A percentile compares a stretch with the other conserved stretches of the same genome.
Evolutionary conservation across 2,113 vertebrate species (phyloP).

Genomic region (Heloderma charlesbogerti): DNA sequence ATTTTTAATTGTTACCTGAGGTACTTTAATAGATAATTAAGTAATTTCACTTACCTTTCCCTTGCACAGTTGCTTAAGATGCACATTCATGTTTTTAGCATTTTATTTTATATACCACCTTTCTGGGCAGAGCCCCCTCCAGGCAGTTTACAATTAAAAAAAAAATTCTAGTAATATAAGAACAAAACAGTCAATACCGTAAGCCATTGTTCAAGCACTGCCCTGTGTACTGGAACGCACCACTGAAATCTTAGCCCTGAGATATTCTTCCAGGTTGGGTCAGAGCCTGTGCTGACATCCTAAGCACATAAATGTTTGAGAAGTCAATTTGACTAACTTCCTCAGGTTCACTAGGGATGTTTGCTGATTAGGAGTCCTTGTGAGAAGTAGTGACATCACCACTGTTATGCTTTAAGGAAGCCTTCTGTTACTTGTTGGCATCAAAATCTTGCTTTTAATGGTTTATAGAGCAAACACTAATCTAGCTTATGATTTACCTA

Average conservation of each 20-base stretch:
- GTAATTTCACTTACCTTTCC: no score
- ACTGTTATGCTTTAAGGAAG: neutral
- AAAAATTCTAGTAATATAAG: no score
- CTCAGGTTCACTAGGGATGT: neutral
- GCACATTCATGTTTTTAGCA: neutral
- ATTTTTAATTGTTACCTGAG: no score
- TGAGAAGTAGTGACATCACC: neutral
- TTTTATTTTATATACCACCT: no score
- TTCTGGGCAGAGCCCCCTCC: no score
- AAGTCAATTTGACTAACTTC: neutral
- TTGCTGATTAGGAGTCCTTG: neutral
- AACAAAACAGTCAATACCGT: neutral
- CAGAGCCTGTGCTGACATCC: neutral
- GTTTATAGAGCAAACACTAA: neutral
- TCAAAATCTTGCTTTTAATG: neutral
- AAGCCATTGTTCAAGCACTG: neutral
- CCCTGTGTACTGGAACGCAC: neutral
- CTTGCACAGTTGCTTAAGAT: no score
- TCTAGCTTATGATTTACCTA: slow-evolving; percentile 3
- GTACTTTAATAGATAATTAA: no score
- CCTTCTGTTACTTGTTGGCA: neutral
- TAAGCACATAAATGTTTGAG: neutral
- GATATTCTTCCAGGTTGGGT: neutral
- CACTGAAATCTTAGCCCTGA: neutral
- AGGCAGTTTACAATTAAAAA: no score